Conservation (phyloP, 2,113 vertebrate genomes). For the Dissostichus mawsoni region DNA sequence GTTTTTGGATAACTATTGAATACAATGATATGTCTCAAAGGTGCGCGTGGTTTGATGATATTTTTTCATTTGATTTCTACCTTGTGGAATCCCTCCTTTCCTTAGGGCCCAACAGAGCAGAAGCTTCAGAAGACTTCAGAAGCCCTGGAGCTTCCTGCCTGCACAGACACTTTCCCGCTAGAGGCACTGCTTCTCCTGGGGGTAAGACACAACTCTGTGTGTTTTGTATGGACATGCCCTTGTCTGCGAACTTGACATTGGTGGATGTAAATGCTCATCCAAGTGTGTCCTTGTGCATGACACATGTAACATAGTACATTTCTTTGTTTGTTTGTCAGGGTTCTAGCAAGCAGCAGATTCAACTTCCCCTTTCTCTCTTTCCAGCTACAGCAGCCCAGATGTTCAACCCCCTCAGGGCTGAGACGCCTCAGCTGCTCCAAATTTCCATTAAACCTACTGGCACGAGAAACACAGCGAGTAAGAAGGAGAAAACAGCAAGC, state of each 20-base stretch:
- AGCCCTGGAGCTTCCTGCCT: constrained; percentile 53
- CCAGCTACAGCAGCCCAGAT: constrained; percentile 56
- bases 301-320: constrained; percentile 12
- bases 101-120: constrained; percentile 24
- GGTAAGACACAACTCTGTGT: constrained; percentile 10
- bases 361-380: constrained; percentile 8
- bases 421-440: constrained; percentile 77
- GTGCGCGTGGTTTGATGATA: constrained; percentile 14
- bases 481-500: constrained; percentile 18
- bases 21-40: constrained; percentile 11
- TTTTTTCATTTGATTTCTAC: constrained; percentile 50
- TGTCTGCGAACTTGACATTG: constrained; percentile 19
- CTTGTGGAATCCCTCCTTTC: constrained; percentile 31
- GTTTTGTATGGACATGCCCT: not conserved
- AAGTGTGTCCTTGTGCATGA: constrained; percentile 23
- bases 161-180: constrained; percentile 25
- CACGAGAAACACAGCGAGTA: not conserved
- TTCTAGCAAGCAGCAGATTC: not conserved
- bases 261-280: constrained; percentile 21
- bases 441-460: constrained; percentile 80
- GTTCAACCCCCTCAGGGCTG: constrained; percentile 55
- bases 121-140: constrained; percentile 36
- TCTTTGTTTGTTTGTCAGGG: constrained; percentile 34
- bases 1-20: constrained; percentile 19
- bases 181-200: constrained; percentile 42